A percentile compares a stretch with the other conserved stretches of the same genome.
These are phyloP conservation scores for Lichenostomus cassidix DNA, from an alignment of 2,113 vertebrate species.

Conservation along the genomic window DNA sequence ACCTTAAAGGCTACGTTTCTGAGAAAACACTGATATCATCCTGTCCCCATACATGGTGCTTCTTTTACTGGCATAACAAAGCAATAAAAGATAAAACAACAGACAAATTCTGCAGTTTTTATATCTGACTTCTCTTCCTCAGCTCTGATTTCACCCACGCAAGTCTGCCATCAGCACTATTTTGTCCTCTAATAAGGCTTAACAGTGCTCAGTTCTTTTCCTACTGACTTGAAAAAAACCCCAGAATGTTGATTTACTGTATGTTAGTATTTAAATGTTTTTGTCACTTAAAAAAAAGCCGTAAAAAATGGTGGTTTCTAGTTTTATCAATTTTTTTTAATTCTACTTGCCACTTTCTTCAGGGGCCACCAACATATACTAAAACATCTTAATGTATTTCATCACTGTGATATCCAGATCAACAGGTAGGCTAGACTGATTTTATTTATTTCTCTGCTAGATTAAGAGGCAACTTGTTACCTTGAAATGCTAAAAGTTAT, in stretches of 20 bases:
- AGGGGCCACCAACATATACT: neutral
- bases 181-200: neutral
- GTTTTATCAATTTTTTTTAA: neutral
- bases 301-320: neutral
- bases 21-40: neutral
- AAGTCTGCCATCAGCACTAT: neutral
- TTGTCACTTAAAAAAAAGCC: neutral
- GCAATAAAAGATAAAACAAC: conserved; percentile 9
- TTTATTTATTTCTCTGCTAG: neutral
- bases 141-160: neutral
- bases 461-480: neutral
- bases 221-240: neutral
- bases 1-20: neutral
- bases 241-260: neutral
- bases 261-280: neutral
- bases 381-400: neutral
- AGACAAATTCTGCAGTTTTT: neutral
- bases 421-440: neutral
- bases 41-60: neutral
- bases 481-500: neutral
- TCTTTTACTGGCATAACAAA: neutral
- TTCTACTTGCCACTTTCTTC: neutral
- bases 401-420: neutral
- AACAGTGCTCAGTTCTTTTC: neutral
- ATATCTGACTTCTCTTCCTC: neutral